Evolutionary conservation across 2,888 invertebrate species (phyloP).

Genomic region (Drosophila multiciliata): DNA sequence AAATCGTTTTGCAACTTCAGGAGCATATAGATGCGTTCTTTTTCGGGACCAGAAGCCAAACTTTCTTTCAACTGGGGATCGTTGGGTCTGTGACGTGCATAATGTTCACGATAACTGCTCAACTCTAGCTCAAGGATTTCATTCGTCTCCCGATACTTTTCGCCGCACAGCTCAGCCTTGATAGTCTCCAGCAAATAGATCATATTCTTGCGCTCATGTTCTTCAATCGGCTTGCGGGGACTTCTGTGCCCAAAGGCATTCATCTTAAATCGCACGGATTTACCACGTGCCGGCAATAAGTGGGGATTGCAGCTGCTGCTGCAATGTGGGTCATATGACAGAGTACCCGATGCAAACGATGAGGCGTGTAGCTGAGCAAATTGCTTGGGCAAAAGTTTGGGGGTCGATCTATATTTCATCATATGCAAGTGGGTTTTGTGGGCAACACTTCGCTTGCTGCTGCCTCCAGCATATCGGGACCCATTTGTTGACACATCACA

Average conservation of each 20-base stretch:
- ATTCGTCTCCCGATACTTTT: constrained; percentile 43
- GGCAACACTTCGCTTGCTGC: background rate
- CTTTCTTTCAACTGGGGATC: constrained; percentile 25
- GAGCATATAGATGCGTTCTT: constrained; percentile 73
- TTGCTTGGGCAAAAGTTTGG: constrained; percentile 37
- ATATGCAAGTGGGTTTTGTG: constrained; percentile 8
- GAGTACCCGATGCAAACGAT: background rate
- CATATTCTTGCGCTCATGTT: constrained; percentile 30
- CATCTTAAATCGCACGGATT: background rate
- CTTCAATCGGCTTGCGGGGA: background rate
- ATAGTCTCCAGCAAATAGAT: constrained; percentile 56
- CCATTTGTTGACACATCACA: background rate
- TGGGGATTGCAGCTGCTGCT: background rate
- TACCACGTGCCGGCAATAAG: background rate
- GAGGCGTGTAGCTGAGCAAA: background rate
- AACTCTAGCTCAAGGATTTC: constrained; percentile 76
- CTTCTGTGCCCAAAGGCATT: background rate
- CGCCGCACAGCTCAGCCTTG: constrained; percentile 73
- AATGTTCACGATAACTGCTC: constrained; percentile 65
- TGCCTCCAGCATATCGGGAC: constrained; percentile 30
- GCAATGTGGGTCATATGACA: background rate
- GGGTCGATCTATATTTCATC: constrained; percentile 14
- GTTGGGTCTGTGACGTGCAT: constrained; percentile 38
- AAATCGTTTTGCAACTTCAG: constrained; percentile 81
- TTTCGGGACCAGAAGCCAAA: constrained; percentile 12